These are phyloP conservation scores for Ametastegia equiseti DNA, from an alignment of 2,888 invertebrate genomes.

Conservation along the genomic window DNA sequence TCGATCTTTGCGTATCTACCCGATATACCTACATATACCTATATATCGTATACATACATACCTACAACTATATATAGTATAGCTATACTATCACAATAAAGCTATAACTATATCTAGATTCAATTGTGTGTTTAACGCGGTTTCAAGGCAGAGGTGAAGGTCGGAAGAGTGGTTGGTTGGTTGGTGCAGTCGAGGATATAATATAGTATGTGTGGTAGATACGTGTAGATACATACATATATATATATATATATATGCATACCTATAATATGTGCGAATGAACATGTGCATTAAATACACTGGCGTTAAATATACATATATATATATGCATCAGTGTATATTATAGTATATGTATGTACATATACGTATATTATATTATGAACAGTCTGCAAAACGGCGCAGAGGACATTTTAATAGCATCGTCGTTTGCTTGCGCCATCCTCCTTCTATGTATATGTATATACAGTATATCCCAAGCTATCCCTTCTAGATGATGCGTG, in stretches of 20 bases:
- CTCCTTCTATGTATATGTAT: neutral
- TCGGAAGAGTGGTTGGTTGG: neutral
- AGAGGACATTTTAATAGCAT: slow-evolving; percentile 22
- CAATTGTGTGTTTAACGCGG: slow-evolving; percentile 19
- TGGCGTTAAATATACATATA: no score
- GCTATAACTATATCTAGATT: neutral
- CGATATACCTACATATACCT: no score
- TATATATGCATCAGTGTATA: neutral
- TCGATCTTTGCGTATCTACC: no score
- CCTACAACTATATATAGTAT: neutral
- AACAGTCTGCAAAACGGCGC: neutral
- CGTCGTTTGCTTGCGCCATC: neutral
- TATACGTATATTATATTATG: neutral
- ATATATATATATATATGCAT: no score
- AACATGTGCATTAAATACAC: no score
- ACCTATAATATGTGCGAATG: no score
- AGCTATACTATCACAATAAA: no score
- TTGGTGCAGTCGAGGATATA: no score
- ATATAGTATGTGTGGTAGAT: no score
- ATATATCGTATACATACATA: no score
- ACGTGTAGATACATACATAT: no score
- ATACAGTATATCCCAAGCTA: neutral
- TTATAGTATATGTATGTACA: neutral
- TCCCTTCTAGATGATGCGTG: no score
- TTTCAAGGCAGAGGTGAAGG: slow-evolving; percentile 19